Evolutionary conservation across 2,113 vertebrate species (phyloP), one percentile per base, ranked within the genome.

Genomic region (Tiliqua scincoides): DNA sequence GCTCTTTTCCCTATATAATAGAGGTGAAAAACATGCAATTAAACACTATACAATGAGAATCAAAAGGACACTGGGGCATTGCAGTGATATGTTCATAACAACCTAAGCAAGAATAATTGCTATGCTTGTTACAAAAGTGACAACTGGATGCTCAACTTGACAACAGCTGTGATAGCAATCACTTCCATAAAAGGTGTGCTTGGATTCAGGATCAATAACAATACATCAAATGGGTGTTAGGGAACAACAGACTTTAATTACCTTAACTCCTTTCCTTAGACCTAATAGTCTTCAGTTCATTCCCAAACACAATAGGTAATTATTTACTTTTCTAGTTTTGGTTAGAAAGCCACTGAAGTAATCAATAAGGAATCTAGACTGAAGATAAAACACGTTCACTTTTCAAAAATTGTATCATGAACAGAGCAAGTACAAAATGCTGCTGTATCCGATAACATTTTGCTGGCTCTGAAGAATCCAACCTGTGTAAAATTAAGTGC

Each of bases 371-470:
- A 93, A 74, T 43, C 48, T 18, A 73, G 83, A 77, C 67, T 80
- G 30, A 76, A 86, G 79, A 83, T 72, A 89, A 93, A 90, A 59
- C 14, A 20, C 78, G 77, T 35, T 92, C 85, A 83, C 85, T 85
- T 88, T 92, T 78, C 89, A 57, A 57, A 57, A 90, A 90, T 76
- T 32, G 8, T 85, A 82, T 93, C 93, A 89, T 84, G 90, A 92
- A 30, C 65, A 71, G 35, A 82, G 23, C 10, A 18, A 72, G 79
- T 91, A 82, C 54, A 80, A 86, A 94, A 79, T 87, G 79, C 71
- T 88, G 78, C 85, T 79, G 61, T 87, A 77, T 78, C 88, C 67
- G 85, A 52, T 77, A 92, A 88, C 62, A 79, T 87, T 92, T 90
- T 89, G 70, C 52, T 82, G 71, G 11, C 8, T 84, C 52, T 87